Evolutionary conservation across 2,888 invertebrate species (phyloP), one percentile per base, ranked within the genome.

Genomic region (Anoncus sp.): DNA sequence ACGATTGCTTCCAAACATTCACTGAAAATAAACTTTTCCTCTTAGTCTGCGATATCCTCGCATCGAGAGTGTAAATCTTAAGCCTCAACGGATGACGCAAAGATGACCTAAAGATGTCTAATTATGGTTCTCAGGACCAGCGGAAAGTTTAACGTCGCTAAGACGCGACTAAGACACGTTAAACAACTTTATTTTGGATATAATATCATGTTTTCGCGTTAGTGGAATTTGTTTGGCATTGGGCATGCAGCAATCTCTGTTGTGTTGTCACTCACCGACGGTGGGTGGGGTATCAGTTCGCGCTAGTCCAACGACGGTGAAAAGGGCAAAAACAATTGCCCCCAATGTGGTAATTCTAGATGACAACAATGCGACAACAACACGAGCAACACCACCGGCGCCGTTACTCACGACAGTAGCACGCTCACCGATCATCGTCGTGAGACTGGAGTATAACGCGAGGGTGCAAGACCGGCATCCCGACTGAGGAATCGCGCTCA

Each of bases 391-490:
- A 63, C 65, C 60, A 65, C 55, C 72, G 63, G 63, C 66, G 63
- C 75, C 59, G 73, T 66, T 49, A 71, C 63, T 57, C 60, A 77
- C 60, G 69, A 62, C 59, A 20, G 76, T 84, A 82, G 83, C 83
- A 72, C 78, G 84, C 85, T 88, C 87, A 87, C 87, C 84, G 85
- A 87, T 85, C 89, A 88, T 89, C 88, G 85, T 87, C 85, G 82
- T 81, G 77, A 79, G 69, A 86, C 79, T 86, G 83, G 80, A 84
- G 84, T 80, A 79, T 70, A 71, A 83, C 88, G 85, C 86, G 87
- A 87, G 85, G 85, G 85, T 89, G 85, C 90, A 86, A 87, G 88
- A 86, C 87, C 90, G 89, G 90, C 90, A 91, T 91, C 89, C 88
- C 90, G 90, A 91, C 90, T 91, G 89, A 89, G 85, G 84, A 83